Base-by-base conservation (phyloP, 2,113 vertebrate genomes). In the Poeciliopsis prolifica region DNA sequence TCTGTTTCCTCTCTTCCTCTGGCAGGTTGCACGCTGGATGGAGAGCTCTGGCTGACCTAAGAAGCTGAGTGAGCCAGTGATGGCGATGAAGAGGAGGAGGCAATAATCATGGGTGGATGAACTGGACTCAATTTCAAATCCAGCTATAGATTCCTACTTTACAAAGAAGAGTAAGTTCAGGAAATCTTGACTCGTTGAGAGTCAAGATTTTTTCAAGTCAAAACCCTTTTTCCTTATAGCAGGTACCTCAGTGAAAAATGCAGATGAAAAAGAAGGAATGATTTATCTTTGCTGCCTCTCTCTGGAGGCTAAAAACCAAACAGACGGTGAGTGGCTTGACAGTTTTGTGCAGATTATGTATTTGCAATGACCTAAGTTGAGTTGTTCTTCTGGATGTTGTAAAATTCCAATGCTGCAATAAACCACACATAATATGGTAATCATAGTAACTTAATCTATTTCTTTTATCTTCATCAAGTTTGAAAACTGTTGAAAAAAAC, bases 261-360 rank as follows among this genome's bases (percentile, higher is more conserved):
- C 86, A 75, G 73, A 87, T 86, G 76, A 76, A 78, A 68, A 65
- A 48, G 61, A 74, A 48, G 5, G 44, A 37, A 80, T 67, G 58
- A 66, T 33, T 76, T 65, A 51, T 77, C 40, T 79, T 19, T 26
- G 35, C 75, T 78, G 31, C 61, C 60, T 85, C 44, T 72, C 72
- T 84, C 84, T 72, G 78, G 78, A 87, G 72, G 61, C 77, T 87
- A 82, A 80, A 81, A 64, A 78, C 72, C 42, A 51, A 82, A 74
- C 86, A 81, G 79, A 86, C 83, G 90, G 90, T 92, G 86, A 92
- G 90, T 22, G 2, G 64, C 3, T 64, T 60, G 31, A 64, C n/a
- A 70, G 35, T 67, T 37, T 31, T 64, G 67, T 33, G 30, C 19
- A n/a, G 61, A 63, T 30, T 17, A 30, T 63, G 12, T 29, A 31